A percentile compares a stretch with the other conserved stretches of the same genome.
phyloP scores from a whole-genome alignment of 2,113 vertebrate genomes.

The Grallaria varia region DNA sequence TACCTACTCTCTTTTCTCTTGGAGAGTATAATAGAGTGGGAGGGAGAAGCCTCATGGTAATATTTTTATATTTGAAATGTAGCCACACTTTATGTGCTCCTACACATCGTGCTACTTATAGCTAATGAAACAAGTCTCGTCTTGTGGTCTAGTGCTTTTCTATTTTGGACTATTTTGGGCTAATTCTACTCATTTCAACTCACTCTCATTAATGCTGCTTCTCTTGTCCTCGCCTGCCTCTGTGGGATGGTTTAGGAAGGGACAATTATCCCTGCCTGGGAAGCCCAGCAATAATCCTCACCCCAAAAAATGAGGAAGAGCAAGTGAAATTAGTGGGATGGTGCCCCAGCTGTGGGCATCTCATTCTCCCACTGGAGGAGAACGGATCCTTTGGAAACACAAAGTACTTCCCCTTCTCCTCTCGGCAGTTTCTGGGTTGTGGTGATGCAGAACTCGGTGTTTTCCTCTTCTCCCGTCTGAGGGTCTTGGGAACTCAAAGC shows the following conservation, averaged over 20 bases:
- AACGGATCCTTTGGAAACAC: background rate
- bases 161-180: slow-evolving; percentile 31
- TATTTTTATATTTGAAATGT: slow-evolving; percentile 67
- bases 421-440: fast-evolving
- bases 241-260: background rate
- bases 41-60: slow-evolving; percentile 64
- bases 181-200: slow-evolving; percentile 32
- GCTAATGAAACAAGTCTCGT: slow-evolving; percentile 57
- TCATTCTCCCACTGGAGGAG: background rate
- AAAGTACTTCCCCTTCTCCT: background rate
- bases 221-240: background rate
- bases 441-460: background rate
- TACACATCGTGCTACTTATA: slow-evolving; percentile 55
- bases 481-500: background rate
- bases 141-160: slow-evolving; percentile 47
- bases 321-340: background rate
- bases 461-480: background rate
- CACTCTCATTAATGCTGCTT: background rate
- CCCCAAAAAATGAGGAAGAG: background rate
- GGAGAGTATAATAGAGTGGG: slow-evolving; percentile 70
- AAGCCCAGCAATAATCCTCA: background rate
- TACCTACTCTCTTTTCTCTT: slow-evolving; percentile 69
- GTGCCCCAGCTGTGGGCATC: background rate
- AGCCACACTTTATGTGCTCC: slow-evolving; percentile 65
- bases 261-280: background rate